Percentiles rank a stretch among this genome's conserved stretches.
These are phyloP conservation scores for Doris montereyensis DNA, from an alignment of 2,888 invertebrate species.

Conservation along the genomic window DNA sequence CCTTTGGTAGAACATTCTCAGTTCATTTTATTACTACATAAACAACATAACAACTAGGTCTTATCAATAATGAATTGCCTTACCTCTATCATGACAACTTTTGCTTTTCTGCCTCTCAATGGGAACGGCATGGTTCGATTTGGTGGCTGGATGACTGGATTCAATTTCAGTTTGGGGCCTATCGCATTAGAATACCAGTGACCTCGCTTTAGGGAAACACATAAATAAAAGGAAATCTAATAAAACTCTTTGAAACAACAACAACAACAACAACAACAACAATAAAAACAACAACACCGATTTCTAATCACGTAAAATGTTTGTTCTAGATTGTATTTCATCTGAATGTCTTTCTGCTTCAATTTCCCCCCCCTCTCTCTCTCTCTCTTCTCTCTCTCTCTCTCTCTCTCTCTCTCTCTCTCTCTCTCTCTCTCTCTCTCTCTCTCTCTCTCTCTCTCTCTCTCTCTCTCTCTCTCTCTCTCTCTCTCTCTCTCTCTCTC, in stretches of 20 bases:
- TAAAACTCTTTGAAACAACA: neutral
- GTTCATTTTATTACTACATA: neutral
- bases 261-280: slow-evolving; percentile 20
- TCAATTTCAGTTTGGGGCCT: no score
- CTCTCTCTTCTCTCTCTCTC: slow-evolving; percentile 3
- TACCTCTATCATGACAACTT: slow-evolving; percentile 64
- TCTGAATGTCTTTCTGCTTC: slow-evolving; percentile 1
- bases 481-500: slow-evolving; percentile 11
- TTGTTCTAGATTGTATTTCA: no score
- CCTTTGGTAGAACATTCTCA: no score
- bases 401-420: slow-evolving; percentile 10
- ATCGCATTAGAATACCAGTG: no score
- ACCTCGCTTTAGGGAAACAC: neutral
- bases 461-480: no score
- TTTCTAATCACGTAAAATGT: no score
- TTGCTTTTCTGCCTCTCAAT: slow-evolving; percentile 54
- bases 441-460: no score
- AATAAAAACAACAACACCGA: neutral
- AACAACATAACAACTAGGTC: neutral
- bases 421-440: neutral
- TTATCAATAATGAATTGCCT: no score
- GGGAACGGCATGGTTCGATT: slow-evolving; percentile 53
- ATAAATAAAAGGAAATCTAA: neutral
- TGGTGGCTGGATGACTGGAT: no score
- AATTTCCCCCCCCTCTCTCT: neutral